Base-by-base conservation (phyloP, 2,113 vertebrate genomes). In the Plestiodon gilberti region DNA sequence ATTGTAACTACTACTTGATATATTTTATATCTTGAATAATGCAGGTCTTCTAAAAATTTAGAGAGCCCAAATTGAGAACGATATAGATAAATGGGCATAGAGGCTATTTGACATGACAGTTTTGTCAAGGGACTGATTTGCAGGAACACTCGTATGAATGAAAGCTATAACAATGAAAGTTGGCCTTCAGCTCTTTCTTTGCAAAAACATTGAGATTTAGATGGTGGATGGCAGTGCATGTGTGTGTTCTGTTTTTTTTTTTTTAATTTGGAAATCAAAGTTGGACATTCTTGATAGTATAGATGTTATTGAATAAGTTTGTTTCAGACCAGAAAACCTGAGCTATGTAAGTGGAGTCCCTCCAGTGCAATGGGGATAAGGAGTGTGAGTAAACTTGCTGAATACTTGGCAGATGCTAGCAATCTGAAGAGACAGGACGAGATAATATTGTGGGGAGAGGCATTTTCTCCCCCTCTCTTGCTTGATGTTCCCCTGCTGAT, bases 391-490 rank as follows among this genome's bases (percentile, higher is more conserved):
- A 20, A 48, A 43, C 28, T 62, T 43, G 18, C 25, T 61, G 28
- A 52, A 71, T 61, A 73, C 14, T 61, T 48, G 59, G 8, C 38
- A 43, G 23, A 28, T 78, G 3, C 6, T 48, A 28, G 35, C 52
- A 10, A 11, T n/a, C 20, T 2, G 17, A 35, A 30, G 48, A 40
- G 73, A 17, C 18, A 71, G 9, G 33, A 20, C 40, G 35, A 76
- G 18, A 35, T 38, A 15, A 30, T 57, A 57, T 13, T 15, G 55
- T 57, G 55, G 55, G 55, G 52, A 40, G 35, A 48, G 25, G 25
- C 15, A 35, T 15, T n/a, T 40, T 3, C 23, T 20, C 3, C 55
- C 55, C 52, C 55, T 84, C 62, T 43, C 0, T 0, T 59, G 67
- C 78, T 64, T 52, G 79, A 57, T 8, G 0, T 25, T 48, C 3